Conservation (phyloP, 2,888 invertebrate species). For the Cataglyphis rosenhaueri region DNA sequence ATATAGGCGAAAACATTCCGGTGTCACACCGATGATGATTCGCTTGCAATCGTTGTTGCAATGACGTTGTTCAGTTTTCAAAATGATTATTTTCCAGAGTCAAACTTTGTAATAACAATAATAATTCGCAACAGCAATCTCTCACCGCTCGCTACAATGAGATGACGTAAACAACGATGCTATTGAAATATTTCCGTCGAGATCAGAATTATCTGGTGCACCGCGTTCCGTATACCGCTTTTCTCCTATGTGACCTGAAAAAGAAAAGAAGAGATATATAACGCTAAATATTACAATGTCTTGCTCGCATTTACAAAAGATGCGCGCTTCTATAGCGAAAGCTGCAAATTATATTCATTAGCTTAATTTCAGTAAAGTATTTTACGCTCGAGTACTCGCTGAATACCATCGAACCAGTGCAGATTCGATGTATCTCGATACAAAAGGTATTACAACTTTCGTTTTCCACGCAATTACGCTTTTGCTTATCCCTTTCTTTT, state of each 20-base stretch:
- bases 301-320: background rate
- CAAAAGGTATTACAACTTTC: background rate
- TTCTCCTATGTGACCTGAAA: slow-evolving; percentile 28
- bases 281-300: background rate
- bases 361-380: slow-evolving; percentile 18
- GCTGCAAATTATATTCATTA: slow-evolving; percentile 9
- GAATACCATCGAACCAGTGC: background rate
- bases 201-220: background rate
- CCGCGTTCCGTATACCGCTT: background rate
- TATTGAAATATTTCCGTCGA: slow-evolving; percentile 33
- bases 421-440: background rate
- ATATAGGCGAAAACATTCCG: slow-evolving; percentile 17
- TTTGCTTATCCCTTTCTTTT: background rate
- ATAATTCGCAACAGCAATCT: slow-evolving; percentile 5
- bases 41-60: background rate
- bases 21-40: background rate
- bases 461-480: background rate
- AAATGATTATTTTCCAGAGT: slow-evolving; percentile 16
- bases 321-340: slow-evolving; percentile 19
- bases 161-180: slow-evolving; percentile 18
- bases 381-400: slow-evolving; percentile 36
- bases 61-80: background rate
- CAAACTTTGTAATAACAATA: slow-evolving; percentile 26
- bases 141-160: background rate
- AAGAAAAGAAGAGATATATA: slow-evolving; percentile 17